Evolutionary conservation across 2,113 vertebrate species (phyloP).

Genomic region (Proteles cristata): DNA sequence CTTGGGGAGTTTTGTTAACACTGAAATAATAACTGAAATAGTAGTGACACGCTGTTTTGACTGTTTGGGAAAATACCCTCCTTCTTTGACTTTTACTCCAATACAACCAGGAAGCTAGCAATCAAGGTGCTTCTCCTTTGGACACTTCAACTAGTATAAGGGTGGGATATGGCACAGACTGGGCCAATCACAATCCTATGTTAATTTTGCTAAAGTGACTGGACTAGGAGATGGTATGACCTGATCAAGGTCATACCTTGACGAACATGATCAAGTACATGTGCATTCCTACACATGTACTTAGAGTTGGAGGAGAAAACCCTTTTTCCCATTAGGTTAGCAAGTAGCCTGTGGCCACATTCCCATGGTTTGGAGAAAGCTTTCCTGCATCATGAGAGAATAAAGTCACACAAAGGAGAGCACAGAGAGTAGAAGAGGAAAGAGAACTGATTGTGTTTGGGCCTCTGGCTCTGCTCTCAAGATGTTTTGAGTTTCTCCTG

Average conservation of each 20-base stretch:
- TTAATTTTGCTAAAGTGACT: background rate
- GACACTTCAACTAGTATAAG: background rate
- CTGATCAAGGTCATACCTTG: background rate
- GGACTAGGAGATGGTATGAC: background rate
- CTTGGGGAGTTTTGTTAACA: background rate
- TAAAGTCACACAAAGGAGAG: background rate
- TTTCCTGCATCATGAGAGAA: background rate
- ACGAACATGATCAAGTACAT: no score
- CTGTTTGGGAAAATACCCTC: background rate
- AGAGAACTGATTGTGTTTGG: background rate
- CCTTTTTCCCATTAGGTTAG: background rate
- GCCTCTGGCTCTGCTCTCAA: background rate
- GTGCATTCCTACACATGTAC: background rate
- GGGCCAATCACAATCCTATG: background rate
- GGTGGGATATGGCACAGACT: background rate
- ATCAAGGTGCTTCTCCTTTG: background rate
- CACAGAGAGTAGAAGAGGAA: background rate
- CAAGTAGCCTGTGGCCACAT: background rate
- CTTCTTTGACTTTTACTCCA: background rate
- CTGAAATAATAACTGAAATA: background rate
- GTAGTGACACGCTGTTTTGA: background rate
- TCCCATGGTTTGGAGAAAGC: background rate
- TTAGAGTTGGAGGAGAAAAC: background rate
- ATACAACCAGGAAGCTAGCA: background rate
- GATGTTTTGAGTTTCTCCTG: background rate